Evolutionary conservation across 2,113 vertebrate genomes (phyloP).

Genomic region (Hypomesus transpacificus): DNA sequence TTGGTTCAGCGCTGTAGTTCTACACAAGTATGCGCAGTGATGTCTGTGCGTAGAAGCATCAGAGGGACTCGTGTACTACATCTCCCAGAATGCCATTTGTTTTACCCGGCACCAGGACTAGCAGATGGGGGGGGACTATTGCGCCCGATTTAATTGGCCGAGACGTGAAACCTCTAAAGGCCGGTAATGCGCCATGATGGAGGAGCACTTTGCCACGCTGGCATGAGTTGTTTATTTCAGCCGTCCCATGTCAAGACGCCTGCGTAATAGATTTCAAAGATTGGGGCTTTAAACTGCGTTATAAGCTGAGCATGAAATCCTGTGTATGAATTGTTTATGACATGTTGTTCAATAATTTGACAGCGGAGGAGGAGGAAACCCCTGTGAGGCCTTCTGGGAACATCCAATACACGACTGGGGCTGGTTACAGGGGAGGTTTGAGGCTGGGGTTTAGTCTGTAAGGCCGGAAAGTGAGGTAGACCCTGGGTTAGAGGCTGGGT

Average conservation of each 20-base stretch:
- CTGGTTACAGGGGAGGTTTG: not conserved
- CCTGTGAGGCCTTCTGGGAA: not conserved
- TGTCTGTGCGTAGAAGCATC: conserved; percentile 28
- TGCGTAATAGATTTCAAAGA: conserved; percentile 32
- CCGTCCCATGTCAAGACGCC: conserved; percentile 30
- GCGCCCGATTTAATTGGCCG: conserved; percentile 50
- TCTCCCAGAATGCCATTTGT: conserved; percentile 39
- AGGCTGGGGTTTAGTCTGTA: not conserved
- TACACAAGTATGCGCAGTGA: conserved; percentile 1
- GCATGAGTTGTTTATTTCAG: conserved; percentile 31
- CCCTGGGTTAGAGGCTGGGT: not conserved
- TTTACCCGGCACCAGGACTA: conserved; percentile 19
- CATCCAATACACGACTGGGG: conserved; percentile 4
- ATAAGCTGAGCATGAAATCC: conserved; percentile 43
- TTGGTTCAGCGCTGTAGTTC: too few relatives aligned
- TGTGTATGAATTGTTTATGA: conserved; percentile 34
- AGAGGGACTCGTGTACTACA: conserved; percentile 29
- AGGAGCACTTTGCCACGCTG: conserved; percentile 42
- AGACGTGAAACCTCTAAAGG: conserved; percentile 35
- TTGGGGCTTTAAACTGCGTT: conserved; percentile 32
- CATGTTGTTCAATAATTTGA: conserved; percentile 4
- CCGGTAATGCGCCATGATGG: conserved; percentile 47
- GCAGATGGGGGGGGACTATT: conserved; percentile 20
- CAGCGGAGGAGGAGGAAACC: conserved; percentile 9
- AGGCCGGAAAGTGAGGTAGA: not conserved